phyloP scores from a whole-genome alignment of 2,797 vertebrate genomes.

The Emys orbicularis region DNA sequence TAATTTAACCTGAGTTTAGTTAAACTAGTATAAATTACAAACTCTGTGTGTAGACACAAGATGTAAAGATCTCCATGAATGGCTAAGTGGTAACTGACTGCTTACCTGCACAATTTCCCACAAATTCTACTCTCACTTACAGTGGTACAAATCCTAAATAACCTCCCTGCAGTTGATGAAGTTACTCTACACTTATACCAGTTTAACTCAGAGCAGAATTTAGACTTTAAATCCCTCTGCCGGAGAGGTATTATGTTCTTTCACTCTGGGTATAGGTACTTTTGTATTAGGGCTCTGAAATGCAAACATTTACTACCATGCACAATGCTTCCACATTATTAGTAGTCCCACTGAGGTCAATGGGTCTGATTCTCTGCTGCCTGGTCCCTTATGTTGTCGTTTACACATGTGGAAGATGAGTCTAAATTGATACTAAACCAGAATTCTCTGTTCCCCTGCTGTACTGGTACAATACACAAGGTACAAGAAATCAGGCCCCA shows the following conservation, averaged over 20 bases:
- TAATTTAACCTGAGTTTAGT: neutral
- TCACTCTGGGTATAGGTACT: neutral
- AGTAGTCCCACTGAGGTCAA: neutral
- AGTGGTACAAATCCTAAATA: conserved; percentile 22
- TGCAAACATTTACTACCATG: neutral
- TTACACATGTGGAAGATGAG: neutral
- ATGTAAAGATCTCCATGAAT: conserved; percentile 11
- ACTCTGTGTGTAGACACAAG: neutral
- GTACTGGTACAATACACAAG: conserved; percentile 12
- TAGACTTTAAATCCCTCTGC: neutral
- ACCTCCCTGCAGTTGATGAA: conserved; percentile 43
- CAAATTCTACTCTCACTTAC: conserved; percentile 65
- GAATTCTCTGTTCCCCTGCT: neutral
- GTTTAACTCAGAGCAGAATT: conserved; percentile 37
- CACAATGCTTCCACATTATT: neutral
- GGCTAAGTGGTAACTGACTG: conserved; percentile 52
- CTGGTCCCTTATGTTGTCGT: neutral
- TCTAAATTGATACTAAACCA: neutral
- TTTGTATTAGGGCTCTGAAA: neutral
- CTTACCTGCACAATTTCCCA: conserved; percentile 39
- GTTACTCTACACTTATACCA: conserved; percentile 59
- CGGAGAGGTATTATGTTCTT: conserved; percentile 1
- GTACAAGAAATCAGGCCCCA: neutral
- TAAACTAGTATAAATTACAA: neutral
- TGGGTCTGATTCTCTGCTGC: neutral